Evolutionary conservation across 1,140 invertebrate species (phyloP).

Genomic region (Daktulosphaira vitifoliae): DNA sequence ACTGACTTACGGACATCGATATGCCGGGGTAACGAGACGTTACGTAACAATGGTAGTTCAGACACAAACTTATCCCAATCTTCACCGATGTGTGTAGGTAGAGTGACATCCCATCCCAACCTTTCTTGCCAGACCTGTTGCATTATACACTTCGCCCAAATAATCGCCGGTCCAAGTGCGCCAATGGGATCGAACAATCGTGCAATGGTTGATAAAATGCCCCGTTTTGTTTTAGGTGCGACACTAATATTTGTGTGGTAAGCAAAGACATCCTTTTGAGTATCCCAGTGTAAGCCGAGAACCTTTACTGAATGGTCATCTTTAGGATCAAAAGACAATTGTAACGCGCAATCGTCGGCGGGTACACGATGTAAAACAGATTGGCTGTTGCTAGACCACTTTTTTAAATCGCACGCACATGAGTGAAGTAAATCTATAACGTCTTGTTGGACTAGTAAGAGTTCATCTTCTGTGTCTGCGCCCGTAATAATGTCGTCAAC

Average conservation of each 20-base stretch:
- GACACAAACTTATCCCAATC: neutral
- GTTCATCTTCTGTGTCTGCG: too few species aligned
- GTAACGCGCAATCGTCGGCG: neutral
- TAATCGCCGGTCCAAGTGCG: conserved; percentile 37
- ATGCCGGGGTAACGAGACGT: conserved; percentile 9
- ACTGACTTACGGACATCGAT: neutral
- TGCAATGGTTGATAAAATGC: too few species aligned
- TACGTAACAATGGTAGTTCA: neutral
- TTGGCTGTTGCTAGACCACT: neutral
- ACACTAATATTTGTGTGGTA: neutral
- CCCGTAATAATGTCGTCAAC: too few species aligned
- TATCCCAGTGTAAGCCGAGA: conserved; percentile 22
- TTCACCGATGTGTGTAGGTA: conserved; percentile 31
- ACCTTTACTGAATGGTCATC: neutral
- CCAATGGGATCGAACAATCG: conserved; percentile 41
- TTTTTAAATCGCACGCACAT: conserved; percentile 3
- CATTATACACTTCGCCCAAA: conserved; percentile 35
- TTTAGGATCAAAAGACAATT: neutral
- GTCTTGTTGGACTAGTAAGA: neutral
- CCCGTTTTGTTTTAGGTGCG: conserved; percentile 21
- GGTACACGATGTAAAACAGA: conserved; percentile 23
- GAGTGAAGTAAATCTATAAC: neutral
- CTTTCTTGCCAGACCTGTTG: conserved; percentile 36
- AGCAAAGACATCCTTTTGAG: conserved; percentile 1
- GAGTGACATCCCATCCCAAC: conserved; percentile 41